Percentiles rank a stretch among this genome's conserved stretches.
Evolutionary conservation across 2,113 vertebrate species (phyloP).

Genomic region (Periophthalmus modestus): DNA sequence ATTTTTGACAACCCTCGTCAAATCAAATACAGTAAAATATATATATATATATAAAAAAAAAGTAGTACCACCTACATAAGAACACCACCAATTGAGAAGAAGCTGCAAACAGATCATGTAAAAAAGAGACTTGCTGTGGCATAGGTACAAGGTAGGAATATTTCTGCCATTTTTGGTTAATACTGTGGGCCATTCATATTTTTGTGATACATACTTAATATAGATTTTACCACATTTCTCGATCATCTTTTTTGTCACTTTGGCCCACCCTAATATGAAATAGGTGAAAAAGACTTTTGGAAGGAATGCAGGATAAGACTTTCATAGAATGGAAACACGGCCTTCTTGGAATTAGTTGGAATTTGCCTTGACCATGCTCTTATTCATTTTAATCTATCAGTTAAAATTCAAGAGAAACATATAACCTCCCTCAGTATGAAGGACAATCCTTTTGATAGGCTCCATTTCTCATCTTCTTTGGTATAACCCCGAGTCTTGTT

Average conservation of each 20-base stretch:
- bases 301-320: no score
- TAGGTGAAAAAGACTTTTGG: no score
- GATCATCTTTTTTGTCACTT: no score
- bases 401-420: background rate
- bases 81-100: no score
- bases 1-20: no score
- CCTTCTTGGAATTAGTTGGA: background rate
- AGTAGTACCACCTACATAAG: no score
- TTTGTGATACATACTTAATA: background rate
- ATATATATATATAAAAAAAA: no score
- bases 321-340: no score
- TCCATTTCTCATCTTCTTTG: conserved; percentile 19
- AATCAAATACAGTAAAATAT: no score
- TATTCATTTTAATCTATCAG: background rate
- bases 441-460: background rate
- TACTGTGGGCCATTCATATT: background rate
- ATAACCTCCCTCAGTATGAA: background rate
- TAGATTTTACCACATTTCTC: no score
- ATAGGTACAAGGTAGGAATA: background rate
- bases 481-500: conserved; percentile 44
- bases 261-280: no score
- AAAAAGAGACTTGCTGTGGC: background rate
- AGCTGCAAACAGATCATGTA: no score
- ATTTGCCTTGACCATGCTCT: background rate
- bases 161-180: background rate